Evolutionary conservation across 2,113 vertebrate species (phyloP), one percentile per base, ranked within the genome.

Genomic region (Stictonetta naevosa): DNA sequence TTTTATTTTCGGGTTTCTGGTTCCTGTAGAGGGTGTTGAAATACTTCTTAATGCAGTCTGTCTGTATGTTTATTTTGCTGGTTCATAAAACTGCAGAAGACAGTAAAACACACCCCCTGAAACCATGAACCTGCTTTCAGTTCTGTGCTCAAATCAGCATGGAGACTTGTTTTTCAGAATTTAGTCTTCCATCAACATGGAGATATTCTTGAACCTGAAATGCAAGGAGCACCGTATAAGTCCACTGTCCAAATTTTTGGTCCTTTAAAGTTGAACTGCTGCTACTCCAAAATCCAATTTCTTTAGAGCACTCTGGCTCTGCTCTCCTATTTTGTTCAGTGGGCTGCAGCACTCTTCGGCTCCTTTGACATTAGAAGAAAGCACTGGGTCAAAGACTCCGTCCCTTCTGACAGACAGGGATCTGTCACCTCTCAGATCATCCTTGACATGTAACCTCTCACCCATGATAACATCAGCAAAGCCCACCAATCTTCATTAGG

Each of bases 1-100:
- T 31, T 92, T 91, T 58, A 6, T 68, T 88, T 71, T 88, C 48
- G 0, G 50, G 50, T 75, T 95, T 88, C n/a, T 88, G 7, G 7
- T 67, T 90, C 96, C 95, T 96, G 86, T 64, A 96, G 95, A 94
- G 76, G 95, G 90, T 94, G 92, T 92, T 82, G 53, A 94, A 94
- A 83, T 63, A 71, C 68, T 93, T 95, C 36, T 86, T 64, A 78
- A 28, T 66, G 33, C 12, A 40, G 8, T 48, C 42, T 60, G 21
- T 88, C 38, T 15, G 6, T 68, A 33, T 68, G 40, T 36, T 64
- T 88, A 69, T 86, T 86, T 90, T 92, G 19, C 55, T 81, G 20
- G 59, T 69, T 92, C 28, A 18, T 44, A 81, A 92, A 92, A 82
- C 33, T 58, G 66, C 20, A 72, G 75, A 71, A 66, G 33, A 67